Evolutionary conservation across 1,140 invertebrate species (phyloP).

Genomic region (Caenorhabditis briggsae): DNA sequence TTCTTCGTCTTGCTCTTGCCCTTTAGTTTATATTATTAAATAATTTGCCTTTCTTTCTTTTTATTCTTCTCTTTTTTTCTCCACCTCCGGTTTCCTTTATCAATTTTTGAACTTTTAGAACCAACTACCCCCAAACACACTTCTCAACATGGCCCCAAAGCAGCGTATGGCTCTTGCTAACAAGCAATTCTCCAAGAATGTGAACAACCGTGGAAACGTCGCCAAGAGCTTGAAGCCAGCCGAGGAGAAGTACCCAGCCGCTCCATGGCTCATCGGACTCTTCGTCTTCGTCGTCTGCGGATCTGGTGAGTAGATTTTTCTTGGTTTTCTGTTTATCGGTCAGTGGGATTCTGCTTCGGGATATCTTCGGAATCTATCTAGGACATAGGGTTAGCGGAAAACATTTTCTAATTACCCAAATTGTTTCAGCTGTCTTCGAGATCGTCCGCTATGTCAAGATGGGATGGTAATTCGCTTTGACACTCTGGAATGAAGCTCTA

Average conservation of each 20-base stretch:
- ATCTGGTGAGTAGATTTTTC: constrained; percentile 82
- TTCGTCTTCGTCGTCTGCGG: constrained; percentile 99
- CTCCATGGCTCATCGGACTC: constrained; percentile 93
- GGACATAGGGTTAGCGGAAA: too few relatives aligned
- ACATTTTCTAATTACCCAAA: not conserved
- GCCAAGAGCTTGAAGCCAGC: constrained; percentile 92
- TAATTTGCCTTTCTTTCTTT: not conserved
- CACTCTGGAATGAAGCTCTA: not conserved
- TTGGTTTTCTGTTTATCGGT: constrained; percentile 10
- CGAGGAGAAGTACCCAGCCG: constrained; percentile 93
- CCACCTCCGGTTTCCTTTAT: not conserved
- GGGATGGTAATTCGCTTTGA: constrained; percentile 68
- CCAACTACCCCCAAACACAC: not conserved
- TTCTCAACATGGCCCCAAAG: constrained; percentile 88
- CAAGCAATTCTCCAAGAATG: constrained; percentile 97
- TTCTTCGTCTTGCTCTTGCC: constrained; percentile 5
- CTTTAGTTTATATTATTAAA: too few relatives aligned
- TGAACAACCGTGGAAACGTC: constrained; percentile 93
- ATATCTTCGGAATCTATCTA: too few relatives aligned
- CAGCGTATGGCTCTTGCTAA: constrained; percentile 98
- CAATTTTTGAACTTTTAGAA: not conserved
- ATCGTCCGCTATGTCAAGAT: constrained; percentile 84
- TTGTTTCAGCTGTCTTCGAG: constrained; percentile 89
- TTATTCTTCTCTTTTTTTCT: not conserved
- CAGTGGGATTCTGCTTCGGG: not conserved